These are phyloP conservation scores for Drosophila burlai DNA, from an alignment of 1,140 invertebrate genomes.

Conservation along the genomic window DNA sequence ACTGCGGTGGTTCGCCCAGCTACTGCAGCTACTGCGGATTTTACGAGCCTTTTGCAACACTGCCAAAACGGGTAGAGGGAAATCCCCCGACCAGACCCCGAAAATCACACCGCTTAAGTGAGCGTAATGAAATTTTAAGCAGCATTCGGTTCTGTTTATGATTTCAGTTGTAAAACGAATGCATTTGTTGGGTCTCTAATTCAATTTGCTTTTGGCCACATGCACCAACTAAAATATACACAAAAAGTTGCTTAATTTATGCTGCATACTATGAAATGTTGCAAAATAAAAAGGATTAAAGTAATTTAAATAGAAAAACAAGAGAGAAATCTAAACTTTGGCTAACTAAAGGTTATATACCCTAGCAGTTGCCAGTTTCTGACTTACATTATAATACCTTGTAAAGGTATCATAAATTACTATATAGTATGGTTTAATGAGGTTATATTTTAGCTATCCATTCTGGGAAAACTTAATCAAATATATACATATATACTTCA, in stretches of 20 bases:
- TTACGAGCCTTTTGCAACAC: slow-evolving; percentile 62
- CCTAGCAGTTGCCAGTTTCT: no score
- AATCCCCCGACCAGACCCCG: not conserved
- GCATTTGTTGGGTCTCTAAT: slow-evolving; percentile 28
- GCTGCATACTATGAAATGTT: not conserved
- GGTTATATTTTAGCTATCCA: not conserved
- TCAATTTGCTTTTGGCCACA: slow-evolving; percentile 29
- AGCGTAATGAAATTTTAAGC: slow-evolving; percentile 63
- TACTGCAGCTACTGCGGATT: slow-evolving; percentile 45
- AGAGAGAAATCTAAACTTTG: no score
- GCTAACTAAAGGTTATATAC: no score
- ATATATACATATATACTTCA: no score
- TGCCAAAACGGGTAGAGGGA: not conserved
- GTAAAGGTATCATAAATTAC: not conserved
- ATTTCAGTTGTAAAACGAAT: slow-evolving; percentile 46
- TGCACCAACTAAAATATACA: not conserved
- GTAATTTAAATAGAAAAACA: not conserved
- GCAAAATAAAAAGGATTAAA: not conserved
- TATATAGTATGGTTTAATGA: not conserved
- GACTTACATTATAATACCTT: no score
- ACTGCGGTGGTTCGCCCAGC: slow-evolving; percentile 22
- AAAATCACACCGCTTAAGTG: slow-evolving; percentile 58
- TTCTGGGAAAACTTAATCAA: not conserved
- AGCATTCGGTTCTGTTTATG: slow-evolving; percentile 53
- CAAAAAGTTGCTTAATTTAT: slow-evolving; percentile 3